Evolutionary conservation across 2,797 vertebrate species (phyloP), one percentile per base, ranked within the genome.

Genomic region (Anisognathus igniventris): DNA sequence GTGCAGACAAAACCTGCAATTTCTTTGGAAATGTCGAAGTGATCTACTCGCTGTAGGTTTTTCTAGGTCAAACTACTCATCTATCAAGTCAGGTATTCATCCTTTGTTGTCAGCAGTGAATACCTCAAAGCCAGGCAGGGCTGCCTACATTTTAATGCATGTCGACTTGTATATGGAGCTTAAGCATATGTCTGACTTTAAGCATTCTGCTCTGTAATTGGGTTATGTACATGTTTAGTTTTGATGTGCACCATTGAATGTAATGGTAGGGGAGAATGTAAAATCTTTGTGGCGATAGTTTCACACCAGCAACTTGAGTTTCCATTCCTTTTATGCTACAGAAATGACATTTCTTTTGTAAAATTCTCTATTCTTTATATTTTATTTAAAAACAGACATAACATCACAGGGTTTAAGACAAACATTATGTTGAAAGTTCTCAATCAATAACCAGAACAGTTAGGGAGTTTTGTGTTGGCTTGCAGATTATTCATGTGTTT

Each of bases 81-180:
- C 85, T 80, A 53, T 97, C 95, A 96, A 94, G 85, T 96, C 91
- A 95, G 95, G 58, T 97, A 90, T 95, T 96, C 95, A 92, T 95
- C 91, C 82, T 95, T 93, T 96, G 91, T 91, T 96, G 92, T 94
- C 95, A 95, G 87, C 72, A 88, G 78, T 90, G 96, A 95, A 93
- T 95, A 78, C 68, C 82, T 95, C 85, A 81, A 62, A 93, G 93
- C 72, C 5, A 86, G 78, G 56, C 92, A 94, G 81, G 57, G 48
- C 81, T 94, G 58, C 51, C 65, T 83, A 83, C 70, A 47, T 92
- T 93, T 93, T 73, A 93, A 79, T 87, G 93, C 50, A 5, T 70
- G 31, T 77, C 68, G 73, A 16, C 68, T 90, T 91, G 61, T 70
- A n/a, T 67, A 15, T 39, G 21, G 56, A 93, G 73, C 70, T 83